These are phyloP conservation scores for Mythimna lalbum DNA, from an alignment of 2,888 invertebrate genomes.

Conservation along the genomic window DNA sequence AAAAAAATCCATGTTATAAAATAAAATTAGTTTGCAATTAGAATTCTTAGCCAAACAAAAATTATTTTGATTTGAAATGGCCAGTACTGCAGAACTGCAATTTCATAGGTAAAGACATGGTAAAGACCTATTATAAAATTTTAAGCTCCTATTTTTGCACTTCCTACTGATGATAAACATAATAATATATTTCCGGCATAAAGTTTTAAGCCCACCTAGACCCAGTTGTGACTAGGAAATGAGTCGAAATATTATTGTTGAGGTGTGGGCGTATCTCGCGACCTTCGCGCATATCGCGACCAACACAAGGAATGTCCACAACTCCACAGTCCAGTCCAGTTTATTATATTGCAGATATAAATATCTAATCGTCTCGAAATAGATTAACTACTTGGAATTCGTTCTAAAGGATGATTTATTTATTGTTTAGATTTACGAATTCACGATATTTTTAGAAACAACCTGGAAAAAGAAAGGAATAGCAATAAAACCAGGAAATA, in stretches of 20 bases:
- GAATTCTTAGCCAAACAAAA: too few relatives aligned
- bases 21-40: too few relatives aligned
- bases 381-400: conserved; percentile 61
- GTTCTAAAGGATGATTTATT: conserved; percentile 44
- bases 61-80: too few relatives aligned
- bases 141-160: not conserved
- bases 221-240: conserved; percentile 77
- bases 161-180: conserved; percentile 22
- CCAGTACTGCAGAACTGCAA: too few relatives aligned
- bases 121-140: too few relatives aligned
- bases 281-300: conserved; percentile 77
- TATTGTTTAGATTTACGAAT: conserved; percentile 34
- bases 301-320: conserved; percentile 79
- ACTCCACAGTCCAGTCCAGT: conserved; percentile 63
- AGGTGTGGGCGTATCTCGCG: conserved; percentile 75
- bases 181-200: conserved; percentile 37
- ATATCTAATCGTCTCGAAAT: conserved; percentile 67
- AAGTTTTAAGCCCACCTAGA: conserved; percentile 62
- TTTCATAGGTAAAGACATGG: too few relatives aligned
- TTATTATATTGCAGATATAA: conserved; percentile 71
- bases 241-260: conserved; percentile 78
- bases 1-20: too few relatives aligned
- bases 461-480: conserved; percentile 15
- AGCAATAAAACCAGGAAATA: conserved; percentile 10
- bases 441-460: conserved; percentile 16